These are phyloP conservation scores for Sparus aurata DNA, from an alignment of 2,797 vertebrate genomes.

Conservation along the genomic window DNA sequence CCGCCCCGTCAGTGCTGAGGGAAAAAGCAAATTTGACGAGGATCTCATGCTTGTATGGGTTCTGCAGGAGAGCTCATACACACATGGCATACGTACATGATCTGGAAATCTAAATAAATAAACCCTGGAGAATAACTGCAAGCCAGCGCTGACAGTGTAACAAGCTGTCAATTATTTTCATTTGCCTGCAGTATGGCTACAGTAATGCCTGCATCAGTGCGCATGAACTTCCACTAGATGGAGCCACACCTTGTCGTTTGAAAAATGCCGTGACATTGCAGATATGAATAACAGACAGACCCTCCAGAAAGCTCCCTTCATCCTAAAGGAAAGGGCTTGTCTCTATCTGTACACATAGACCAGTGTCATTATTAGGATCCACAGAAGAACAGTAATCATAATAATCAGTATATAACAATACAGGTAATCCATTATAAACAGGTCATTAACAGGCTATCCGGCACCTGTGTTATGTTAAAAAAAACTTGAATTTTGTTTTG, in stretches of 20 bases:
- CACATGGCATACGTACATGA: conserved; percentile 45
- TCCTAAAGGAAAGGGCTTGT: conserved; percentile 68
- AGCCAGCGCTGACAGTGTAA: conserved; percentile 33
- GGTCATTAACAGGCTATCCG: conserved; percentile 84
- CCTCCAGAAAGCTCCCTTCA: conserved; percentile 73
- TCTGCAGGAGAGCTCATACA: conserved; percentile 47
- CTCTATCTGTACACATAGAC: conserved; percentile 78
- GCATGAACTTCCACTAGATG: conserved; percentile 74
- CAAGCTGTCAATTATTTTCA: conserved; percentile 15
- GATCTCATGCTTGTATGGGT: conserved; percentile 59
- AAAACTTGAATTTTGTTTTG: conserved; percentile 54
- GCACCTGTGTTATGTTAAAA: conserved; percentile 81
- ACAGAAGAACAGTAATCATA: conserved; percentile 75
- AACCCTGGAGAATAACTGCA: conserved; percentile 49
- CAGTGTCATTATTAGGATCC: conserved; percentile 75
- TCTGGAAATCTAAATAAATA: conserved; percentile 32
- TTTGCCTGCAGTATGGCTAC: conserved; percentile 58
- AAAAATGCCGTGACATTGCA: conserved; percentile 42
- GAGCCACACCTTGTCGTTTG: conserved; percentile 63
- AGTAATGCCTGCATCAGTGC: conserved; percentile 59
- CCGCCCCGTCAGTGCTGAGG: conserved; percentile 44
- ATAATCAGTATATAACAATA: conserved; percentile 76
- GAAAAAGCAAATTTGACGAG: conserved; percentile 43
- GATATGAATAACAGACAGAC: conserved; percentile 80
- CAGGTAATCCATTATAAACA: conserved; percentile 79